These are phyloP conservation scores for Heliconius charithonia DNA, from an alignment of 2,888 invertebrate genomes.

Conservation along the genomic window DNA sequence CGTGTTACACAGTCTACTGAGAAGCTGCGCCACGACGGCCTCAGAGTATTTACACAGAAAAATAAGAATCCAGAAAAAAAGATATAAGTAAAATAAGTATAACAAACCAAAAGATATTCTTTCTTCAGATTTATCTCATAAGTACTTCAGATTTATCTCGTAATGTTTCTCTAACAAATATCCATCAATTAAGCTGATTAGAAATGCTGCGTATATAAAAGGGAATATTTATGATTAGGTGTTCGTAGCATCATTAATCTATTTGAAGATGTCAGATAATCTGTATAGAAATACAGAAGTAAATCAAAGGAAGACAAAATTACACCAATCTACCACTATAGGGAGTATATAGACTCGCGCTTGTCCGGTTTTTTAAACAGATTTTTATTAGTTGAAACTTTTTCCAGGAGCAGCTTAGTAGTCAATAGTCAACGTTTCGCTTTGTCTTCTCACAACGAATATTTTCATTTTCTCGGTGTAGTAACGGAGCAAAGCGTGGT, in stretches of 20 bases:
- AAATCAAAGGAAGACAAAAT: neutral
- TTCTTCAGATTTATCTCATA: neutral
- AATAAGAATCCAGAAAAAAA: neutral
- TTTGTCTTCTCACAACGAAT: too few species aligned
- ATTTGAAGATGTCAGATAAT: neutral
- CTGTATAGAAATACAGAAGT: neutral
- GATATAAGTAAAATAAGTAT: neutral
- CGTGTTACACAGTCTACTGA: neutral
- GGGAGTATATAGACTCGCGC: too few species aligned
- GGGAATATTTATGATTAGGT: neutral
- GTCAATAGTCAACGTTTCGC: too few species aligned
- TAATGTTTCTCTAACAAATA: neutral
- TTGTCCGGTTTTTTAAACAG: too few species aligned
- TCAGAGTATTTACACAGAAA: neutral
- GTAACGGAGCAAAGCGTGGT: too few species aligned
- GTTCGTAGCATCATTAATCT: neutral
- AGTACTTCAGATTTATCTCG: too few species aligned
- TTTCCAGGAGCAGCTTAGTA: too few species aligned
- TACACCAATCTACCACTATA: too few species aligned
- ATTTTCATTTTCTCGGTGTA: too few species aligned
- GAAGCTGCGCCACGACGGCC: neutral
- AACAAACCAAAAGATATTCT: neutral
- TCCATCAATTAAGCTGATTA: conserved; percentile 7
- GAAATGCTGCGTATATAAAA: neutral
- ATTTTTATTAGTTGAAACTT: too few species aligned